These are phyloP conservation scores for Diachasma alloeum DNA, from an alignment of 1,140 invertebrate genomes.

Conservation along the genomic window DNA sequence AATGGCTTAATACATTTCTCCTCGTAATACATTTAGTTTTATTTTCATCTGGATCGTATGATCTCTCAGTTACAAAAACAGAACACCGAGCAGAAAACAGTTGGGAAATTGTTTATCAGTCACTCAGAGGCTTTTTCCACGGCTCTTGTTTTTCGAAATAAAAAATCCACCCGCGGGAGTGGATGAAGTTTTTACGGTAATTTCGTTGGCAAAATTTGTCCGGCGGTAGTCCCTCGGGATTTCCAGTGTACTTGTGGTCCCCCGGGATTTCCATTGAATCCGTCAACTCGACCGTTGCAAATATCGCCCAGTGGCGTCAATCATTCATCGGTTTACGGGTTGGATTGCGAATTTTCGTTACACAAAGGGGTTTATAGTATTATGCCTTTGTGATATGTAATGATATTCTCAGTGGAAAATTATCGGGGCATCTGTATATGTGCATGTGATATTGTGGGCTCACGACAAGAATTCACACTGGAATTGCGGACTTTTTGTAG, in stretches of 20 bases:
- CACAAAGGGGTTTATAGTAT: background rate
- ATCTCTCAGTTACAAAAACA: background rate
- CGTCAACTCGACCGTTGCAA: constrained; percentile 18
- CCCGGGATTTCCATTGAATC: constrained; percentile 15
- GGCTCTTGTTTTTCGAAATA: background rate
- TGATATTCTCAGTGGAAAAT: background rate
- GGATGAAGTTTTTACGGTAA: background rate
- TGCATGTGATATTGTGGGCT: too few relatives aligned
- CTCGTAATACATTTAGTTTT: background rate
- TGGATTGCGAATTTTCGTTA: constrained; percentile 14
- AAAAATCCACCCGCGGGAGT: background rate
- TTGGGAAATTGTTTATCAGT: background rate
- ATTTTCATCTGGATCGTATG: background rate
- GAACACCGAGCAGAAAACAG: background rate
- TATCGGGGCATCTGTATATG: too few relatives aligned
- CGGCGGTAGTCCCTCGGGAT: background rate
- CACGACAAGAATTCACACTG: too few relatives aligned
- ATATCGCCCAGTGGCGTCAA: constrained; percentile 12
- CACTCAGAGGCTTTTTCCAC: background rate
- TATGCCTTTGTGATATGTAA: background rate
- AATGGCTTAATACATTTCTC: background rate
- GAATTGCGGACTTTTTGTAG: too few relatives aligned
- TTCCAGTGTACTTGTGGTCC: constrained; percentile 2
- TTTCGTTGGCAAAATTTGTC: background rate
- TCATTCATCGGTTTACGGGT: constrained; percentile 18